Percentiles rank a stretch among this genome's conserved stretches.
Evolutionary conservation across 2,888 invertebrate genomes (phyloP).

Genomic region (Amiota minor): DNA sequence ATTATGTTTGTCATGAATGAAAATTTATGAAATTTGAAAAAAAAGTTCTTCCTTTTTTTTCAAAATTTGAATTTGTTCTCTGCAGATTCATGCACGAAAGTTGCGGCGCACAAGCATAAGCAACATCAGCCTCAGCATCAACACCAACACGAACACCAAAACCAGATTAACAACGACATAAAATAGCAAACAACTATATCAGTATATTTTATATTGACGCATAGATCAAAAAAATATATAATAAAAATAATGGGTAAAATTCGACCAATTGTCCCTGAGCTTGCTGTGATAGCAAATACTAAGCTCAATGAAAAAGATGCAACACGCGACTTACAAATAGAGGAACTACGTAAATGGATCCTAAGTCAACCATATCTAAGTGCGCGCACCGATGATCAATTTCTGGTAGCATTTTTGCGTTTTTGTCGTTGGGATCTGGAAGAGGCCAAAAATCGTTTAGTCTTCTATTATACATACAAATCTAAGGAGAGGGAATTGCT

Average conservation of each 20-base stretch:
- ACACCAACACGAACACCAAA: neutral
- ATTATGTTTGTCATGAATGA: too few relatives aligned
- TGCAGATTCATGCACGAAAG: conserved; percentile 12
- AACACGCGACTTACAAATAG: conserved; percentile 56
- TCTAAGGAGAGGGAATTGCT: conserved; percentile 75
- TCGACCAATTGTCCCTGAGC: conserved; percentile 61
- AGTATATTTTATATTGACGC: neutral
- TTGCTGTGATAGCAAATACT: conserved; percentile 71
- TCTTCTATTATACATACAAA: conserved; percentile 76
- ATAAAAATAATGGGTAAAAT: conserved; percentile 56
- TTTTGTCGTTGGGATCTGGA: conserved; percentile 76
- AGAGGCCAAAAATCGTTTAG: conserved; percentile 75
- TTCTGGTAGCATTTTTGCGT: conserved; percentile 75
- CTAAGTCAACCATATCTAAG: conserved; percentile 74
- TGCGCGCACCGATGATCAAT: conserved; percentile 74
- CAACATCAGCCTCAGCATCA: too few relatives aligned
- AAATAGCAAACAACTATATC: neutral
- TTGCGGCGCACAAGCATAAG: neutral
- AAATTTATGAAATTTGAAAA: too few relatives aligned
- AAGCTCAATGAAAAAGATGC: conserved; percentile 74
- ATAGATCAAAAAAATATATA: neutral
- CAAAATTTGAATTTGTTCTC: too few relatives aligned
- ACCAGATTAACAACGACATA: neutral
- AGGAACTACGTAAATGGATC: conserved; percentile 75
- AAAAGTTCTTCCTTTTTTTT: too few relatives aligned